Evolutionary conservation across 2,113 vertebrate species (phyloP), one percentile per base, ranked within the genome.

Genomic region (Cranoglanis bouderius): DNA sequence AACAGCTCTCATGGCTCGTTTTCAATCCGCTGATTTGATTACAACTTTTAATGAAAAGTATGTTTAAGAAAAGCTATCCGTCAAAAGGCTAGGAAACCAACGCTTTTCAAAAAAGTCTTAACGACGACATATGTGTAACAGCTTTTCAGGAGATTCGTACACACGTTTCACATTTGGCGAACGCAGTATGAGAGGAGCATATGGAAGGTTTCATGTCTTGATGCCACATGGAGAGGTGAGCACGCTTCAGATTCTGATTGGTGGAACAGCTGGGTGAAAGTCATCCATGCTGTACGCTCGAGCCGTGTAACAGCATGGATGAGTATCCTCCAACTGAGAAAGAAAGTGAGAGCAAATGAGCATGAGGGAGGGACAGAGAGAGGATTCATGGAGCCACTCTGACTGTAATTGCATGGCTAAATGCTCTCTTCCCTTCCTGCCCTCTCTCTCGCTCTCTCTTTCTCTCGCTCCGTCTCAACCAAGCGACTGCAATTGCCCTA

Each of bases 361-460:
- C 21, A 21, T 74, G 46, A 70, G 84, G 63, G 61, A 82, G 49
- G 53, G 86, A 70, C 19, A 75, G 89, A 77, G 57, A 67, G 49
- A 35, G 83, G 57, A 82, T 86, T 70, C 81, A 85, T 77, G 75
- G 87, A 90, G 87, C 78, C 89, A 67, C 80, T 86, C 87, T 70
- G 86, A 85, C 88, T 88, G 88, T 90, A 92, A 92, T 87, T 90
- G 89, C 90, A 90, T 81, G 87, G 88, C 88, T 90, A 92, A 92
- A 90, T 88, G 85, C 89, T 85, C 90, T 84, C 84, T 74, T 87
- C 82, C 49, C 80, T 85, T 86, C 67, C 88, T 84, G 72, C 72
- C 86, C 53, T 82, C 53, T 57, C 32, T 18, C 53, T 29, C 32
- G 38, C 24, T 6, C 24, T 1, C 43, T 29, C 26, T 49, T 9